A percentile compares a stretch with the other conserved stretches of the same genome.
phyloP scores from a whole-genome alignment of 2,888 invertebrate species.

The Dexiosoma caninum region DNA sequence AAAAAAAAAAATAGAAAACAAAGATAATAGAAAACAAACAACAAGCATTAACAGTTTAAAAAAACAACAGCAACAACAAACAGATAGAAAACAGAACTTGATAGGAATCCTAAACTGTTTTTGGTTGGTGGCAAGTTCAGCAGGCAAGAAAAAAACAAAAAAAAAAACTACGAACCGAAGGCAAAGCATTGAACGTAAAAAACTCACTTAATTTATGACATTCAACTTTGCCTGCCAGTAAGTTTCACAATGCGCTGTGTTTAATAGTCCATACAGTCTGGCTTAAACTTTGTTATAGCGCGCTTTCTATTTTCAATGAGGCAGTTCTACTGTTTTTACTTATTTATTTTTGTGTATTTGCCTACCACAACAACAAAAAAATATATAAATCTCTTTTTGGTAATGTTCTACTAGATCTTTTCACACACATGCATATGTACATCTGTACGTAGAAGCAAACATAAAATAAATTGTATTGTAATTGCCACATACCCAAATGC shows the following conservation, averaged over 20 bases:
- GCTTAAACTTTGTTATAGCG: constrained; percentile 38
- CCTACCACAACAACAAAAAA: constrained; percentile 33
- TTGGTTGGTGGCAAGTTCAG: constrained; percentile 32
- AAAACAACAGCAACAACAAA: no score
- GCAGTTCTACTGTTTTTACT: constrained; percentile 35
- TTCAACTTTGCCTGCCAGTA: constrained; percentile 59
- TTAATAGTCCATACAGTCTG: constrained; percentile 57
- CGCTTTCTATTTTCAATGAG: constrained; percentile 40
- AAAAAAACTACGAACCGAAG: not conserved
- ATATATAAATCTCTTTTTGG: not conserved
- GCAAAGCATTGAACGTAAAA: constrained; percentile 13
- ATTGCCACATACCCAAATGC: constrained; percentile 14
- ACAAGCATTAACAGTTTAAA: constrained; percentile 36
- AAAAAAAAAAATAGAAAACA: constrained; percentile 3
- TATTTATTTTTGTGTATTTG: not conserved
- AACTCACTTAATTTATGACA: constrained; percentile 60
- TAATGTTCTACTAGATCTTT: constrained; percentile 15
- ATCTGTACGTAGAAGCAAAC: no score
- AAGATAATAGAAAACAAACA: constrained; percentile 44
- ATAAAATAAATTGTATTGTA: constrained; percentile 42
- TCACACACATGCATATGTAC: constrained; percentile 22
- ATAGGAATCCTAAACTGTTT: constrained; percentile 49
- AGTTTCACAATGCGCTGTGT: constrained; percentile 50
- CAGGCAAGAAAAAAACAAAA: not conserved
- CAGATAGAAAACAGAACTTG: not conserved